Base-by-base conservation (phyloP, 2,113 vertebrate species). In the Neolamprologus cancellatus region DNA sequence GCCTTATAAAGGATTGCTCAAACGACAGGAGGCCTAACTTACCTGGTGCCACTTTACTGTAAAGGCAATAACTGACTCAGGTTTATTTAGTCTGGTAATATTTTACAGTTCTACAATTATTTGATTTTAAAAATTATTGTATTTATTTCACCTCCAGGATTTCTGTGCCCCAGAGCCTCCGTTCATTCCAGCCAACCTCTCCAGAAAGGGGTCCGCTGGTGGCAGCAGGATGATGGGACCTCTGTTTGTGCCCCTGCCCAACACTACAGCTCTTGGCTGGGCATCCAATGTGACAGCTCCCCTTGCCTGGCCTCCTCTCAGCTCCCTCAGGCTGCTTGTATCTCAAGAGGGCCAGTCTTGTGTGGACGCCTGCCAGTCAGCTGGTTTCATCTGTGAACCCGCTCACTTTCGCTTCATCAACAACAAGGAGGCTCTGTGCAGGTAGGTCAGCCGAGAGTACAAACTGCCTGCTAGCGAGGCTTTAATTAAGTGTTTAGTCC, bases 361-460 rank as follows among this genome's bases (percentile, higher is more conserved):
- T 88, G 97, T 97, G 0, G 96, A 97, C 3, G 95, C 97, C 3
- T 99, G 98, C 93, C 95, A 96, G 90, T 94, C 32, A 12, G 96
- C 6, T 0, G 94, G 97, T 18, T 97, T 98, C 81, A 89, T 99
- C 88, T 99, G 98, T 1, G 99, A 99, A 90, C 98, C 98, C 1
- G 96, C 97, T 74, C 99, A 98, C 96, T 99, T 99, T 95, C 96
- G 94, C 83, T 96, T 98, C 95, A 96, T 99, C 95, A 99, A 99
- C 96, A 97, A 95, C 94, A 97, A 96, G 91, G 97, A 97, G 48
- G 97, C 97, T 39, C 97, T 99, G 83, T 96, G 87, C 5, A 95
- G 97, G 99, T 99, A 90, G 97, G 88, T 78, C 28, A 11, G 4
- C 30, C 20, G 0, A 4, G 46, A 78, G 12, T 53, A 36, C 28